Evolutionary conservation across 2,797 vertebrate genomes (phyloP).

Genomic region (Pseudochirops cupreus): DNA sequence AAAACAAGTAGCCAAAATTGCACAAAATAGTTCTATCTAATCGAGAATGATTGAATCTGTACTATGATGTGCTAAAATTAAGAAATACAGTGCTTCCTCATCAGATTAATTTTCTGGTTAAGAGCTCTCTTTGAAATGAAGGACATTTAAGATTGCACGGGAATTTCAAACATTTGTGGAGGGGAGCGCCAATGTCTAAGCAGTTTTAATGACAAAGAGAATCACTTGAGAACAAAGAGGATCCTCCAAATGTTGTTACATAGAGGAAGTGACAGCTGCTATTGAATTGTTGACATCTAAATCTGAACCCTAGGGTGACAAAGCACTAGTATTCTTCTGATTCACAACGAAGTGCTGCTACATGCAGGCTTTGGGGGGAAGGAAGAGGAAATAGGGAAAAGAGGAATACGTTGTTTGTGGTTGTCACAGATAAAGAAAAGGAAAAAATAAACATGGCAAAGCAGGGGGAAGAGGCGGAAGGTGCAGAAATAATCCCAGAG

Average conservation of each 20-base stretch:
- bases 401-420: neutral
- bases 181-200: neutral
- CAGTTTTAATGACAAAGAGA: neutral
- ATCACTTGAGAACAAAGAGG: neutral
- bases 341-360: neutral
- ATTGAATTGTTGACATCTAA: neutral
- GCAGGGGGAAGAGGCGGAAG: neutral
- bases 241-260: fast-evolving
- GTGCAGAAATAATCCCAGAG: neutral
- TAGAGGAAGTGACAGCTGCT: neutral
- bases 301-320: neutral
- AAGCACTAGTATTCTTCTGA: neutral
- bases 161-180: neutral
- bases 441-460: neutral
- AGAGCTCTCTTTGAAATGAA: neutral
- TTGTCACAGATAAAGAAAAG: conserved; percentile 19
- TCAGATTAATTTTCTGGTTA: neutral
- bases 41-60: neutral
- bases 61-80: neutral
- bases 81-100: neutral
- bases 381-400: neutral
- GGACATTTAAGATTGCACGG: neutral
- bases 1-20: neutral
- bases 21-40: neutral
- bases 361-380: neutral